Base-by-base conservation (phyloP, 2,113 vertebrate genomes). In the Myiagra hebetior region DNA sequence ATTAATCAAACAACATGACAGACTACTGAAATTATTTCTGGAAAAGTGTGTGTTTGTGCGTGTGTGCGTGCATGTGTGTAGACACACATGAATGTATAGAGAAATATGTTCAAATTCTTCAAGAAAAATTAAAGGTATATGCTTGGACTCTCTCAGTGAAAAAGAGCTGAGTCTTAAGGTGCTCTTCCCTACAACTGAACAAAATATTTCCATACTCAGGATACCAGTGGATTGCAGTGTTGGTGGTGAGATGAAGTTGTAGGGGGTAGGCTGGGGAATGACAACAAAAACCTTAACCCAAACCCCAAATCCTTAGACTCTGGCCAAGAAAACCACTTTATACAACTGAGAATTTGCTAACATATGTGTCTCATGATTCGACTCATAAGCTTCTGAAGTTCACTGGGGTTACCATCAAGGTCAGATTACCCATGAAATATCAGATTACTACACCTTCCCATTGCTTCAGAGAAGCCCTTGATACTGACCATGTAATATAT, bases 311-410 rank as follows among this genome's bases (percentile, higher is more conserved):
- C 39, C 28, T 64, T 65, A 39, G 60, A 65, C 26, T 57, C 41
- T 57, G 37, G 37, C 28, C 37, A 44, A 70, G 50, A 85, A 93
- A 93, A 73, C 55, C 2, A 4, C 46, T 87, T 73, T 39, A 59
- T 57, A 49, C 53, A 56, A 62, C 68, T 75, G 88, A 94, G 92
- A 92, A 92, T 93, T 94, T 91, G 83, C 37, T 68, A 75, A 84
- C 55, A 19, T 81, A 46, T 49, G 74, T 72, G 90, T 41, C 72
- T 92, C 76, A 46, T 23, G 49, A 86, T 84, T 94, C 52, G 33
- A 81, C 64, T 75, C 69, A 64, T 52, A 92, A 87, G 64, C 37
- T 88, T 91, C 80, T 91, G 76, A 85, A 89, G 92, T 96, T 94
- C 93, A 84, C 52, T 30, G 42, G 47, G 74, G 72, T 94, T 94